These are phyloP conservation scores for Chelonia mydas DNA, from an alignment of 2,797 vertebrate genomes.

Conservation along the genomic window DNA sequence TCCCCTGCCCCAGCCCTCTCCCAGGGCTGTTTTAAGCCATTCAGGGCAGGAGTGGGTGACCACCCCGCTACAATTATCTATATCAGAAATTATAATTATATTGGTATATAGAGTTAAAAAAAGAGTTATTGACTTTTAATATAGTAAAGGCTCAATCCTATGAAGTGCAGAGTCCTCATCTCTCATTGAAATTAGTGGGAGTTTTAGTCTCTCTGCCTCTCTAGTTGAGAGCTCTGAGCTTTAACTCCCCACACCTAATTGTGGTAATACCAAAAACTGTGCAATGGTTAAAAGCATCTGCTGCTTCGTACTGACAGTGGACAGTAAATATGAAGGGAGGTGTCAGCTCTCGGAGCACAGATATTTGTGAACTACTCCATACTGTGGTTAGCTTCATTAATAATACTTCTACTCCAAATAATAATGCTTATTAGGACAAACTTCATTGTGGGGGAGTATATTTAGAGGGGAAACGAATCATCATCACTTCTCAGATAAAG, in stretches of 20 bases:
- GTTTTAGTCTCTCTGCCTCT: constrained; percentile 4
- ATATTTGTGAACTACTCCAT: constrained; percentile 32
- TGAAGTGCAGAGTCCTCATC: neutral
- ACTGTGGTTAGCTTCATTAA: constrained; percentile 55
- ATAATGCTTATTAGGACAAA: constrained; percentile 28
- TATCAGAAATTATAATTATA: constrained; percentile 60
- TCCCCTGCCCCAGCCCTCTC: too few relatives aligned
- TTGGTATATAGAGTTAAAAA: constrained; percentile 5
- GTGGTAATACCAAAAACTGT: neutral
- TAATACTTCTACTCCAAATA: constrained; percentile 65
- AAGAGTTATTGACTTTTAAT: constrained; percentile 18
- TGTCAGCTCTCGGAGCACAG: neutral
- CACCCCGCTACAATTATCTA: neutral
- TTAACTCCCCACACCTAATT: rapidly evolving
- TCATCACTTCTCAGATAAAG: neutral
- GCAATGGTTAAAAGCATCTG: neutral
- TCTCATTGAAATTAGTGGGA: neutral
- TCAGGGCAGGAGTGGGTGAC: too few relatives aligned
- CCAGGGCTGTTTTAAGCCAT: too few relatives aligned
- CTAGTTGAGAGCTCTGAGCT: neutral
- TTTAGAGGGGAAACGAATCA: constrained; percentile 22
- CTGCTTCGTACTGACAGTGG: neutral
- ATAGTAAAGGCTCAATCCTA: constrained; percentile 11
- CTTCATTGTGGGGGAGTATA: neutral
- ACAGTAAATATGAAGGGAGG: neutral